phyloP scores from a whole-genome alignment of 2,888 invertebrate genomes.

The Melinaea menophilus region DNA sequence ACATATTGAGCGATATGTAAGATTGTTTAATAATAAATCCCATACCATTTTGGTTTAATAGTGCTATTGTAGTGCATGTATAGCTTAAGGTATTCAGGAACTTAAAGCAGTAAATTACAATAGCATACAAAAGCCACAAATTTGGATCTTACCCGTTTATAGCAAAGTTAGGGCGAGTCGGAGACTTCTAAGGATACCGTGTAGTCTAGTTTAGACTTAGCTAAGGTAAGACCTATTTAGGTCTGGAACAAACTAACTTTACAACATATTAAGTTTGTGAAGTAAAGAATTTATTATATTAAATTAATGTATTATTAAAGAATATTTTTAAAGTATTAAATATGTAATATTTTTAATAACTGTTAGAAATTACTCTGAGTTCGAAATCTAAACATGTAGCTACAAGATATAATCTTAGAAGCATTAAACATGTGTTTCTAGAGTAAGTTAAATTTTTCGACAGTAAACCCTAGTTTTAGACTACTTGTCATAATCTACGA shows the following conservation, averaged over 20 bases:
- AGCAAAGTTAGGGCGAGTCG: slow-evolving; percentile 59
- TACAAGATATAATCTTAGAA: too few species aligned
- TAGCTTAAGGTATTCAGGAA: slow-evolving; percentile 48
- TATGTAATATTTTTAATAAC: too few species aligned
- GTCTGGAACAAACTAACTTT: background rate
- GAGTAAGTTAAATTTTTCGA: too few species aligned
- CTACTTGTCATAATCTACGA: too few species aligned
- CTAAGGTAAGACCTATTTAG: slow-evolving; percentile 15
- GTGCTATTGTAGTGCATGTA: slow-evolving; percentile 33
- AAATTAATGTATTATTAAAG: too few species aligned
- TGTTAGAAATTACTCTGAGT: too few species aligned
- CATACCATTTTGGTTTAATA: slow-evolving; percentile 34
- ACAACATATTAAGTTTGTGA: background rate
- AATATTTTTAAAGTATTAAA: too few species aligned
- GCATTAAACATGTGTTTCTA: too few species aligned
- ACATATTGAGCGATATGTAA: slow-evolving; percentile 25
- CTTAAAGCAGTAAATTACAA: slow-evolving; percentile 72
- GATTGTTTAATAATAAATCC: slow-evolving; percentile 27
- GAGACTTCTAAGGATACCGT: slow-evolving; percentile 44
- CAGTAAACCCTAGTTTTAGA: too few species aligned
- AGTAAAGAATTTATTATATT: too few species aligned
- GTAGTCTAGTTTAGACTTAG: slow-evolving; percentile 25
- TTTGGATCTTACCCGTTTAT: slow-evolving; percentile 58
- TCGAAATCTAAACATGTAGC: too few species aligned
- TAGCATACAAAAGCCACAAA: slow-evolving; percentile 70